Percentiles rank a stretch among this genome's conserved stretches.
Conservation (phyloP, 92 coral and sea anemone species). For the Nematostella vectensis region DNA sequence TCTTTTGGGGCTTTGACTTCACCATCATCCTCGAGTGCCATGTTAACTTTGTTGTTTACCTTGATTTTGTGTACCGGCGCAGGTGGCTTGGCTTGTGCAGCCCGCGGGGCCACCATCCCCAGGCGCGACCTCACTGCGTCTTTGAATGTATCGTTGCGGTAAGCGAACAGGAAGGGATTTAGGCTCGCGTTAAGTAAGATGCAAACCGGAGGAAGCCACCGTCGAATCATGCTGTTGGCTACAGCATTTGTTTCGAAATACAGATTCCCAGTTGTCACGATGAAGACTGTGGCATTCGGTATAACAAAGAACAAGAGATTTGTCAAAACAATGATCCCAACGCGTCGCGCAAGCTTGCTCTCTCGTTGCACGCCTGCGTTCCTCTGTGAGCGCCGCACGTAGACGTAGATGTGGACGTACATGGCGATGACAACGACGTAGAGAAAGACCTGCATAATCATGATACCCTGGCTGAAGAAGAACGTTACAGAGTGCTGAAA, state of each 20-base stretch:
- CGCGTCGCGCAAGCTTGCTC: conserved; percentile 22
- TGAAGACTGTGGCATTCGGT: conserved; percentile 24
- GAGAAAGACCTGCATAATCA: conserved; percentile 6
- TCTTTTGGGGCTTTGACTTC: too few relatives aligned
- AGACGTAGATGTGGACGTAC: conserved; percentile 35
- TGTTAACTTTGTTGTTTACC: too few relatives aligned
- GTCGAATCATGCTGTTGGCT: conserved; percentile 16
- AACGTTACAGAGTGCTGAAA: not conserved
- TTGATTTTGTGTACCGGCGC: too few relatives aligned
- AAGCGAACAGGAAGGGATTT: conserved; percentile 46
- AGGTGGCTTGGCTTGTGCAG: too few relatives aligned
- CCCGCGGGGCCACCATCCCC: too few relatives aligned
- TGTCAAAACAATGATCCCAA: conserved; percentile 28
- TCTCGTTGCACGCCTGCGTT: conserved; percentile 32
- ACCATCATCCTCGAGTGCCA: too few relatives aligned
- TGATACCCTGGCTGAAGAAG: conserved; percentile 13
- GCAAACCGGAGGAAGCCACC: conserved; percentile 49
- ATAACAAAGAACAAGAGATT: conserved; percentile 34
- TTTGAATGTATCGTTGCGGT: conserved; percentile 27
- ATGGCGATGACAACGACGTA: conserved; percentile 17
- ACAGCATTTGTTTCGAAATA: conserved; percentile 1
- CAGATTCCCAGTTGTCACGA: conserved; percentile 6
- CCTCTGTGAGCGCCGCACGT: conserved; percentile 12
- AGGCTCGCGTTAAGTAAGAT: conserved; percentile 32
- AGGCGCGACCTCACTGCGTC: conserved; percentile 1